phyloP scores from a whole-genome alignment of 1,140 invertebrate genomes.

The Drosophila teissieri region DNA sequence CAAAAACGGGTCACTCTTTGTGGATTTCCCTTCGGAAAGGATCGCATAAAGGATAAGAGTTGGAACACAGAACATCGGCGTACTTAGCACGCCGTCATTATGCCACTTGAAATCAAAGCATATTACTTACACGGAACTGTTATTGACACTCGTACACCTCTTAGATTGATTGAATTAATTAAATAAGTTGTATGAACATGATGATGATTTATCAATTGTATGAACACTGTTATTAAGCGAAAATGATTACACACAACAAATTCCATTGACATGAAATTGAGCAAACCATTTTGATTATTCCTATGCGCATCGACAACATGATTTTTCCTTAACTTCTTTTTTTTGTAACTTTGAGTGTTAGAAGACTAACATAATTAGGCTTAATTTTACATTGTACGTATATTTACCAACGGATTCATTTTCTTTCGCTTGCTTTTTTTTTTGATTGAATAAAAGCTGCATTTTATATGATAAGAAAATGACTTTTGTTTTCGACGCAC shows the following conservation, averaged over 20 bases:
- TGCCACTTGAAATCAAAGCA: constrained; percentile 28
- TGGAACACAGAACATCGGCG: constrained; percentile 15
- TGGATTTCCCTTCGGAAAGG: constrained; percentile 1
- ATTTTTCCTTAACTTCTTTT: constrained; percentile 28
- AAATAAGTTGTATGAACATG: constrained; percentile 4
- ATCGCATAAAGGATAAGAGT: neutral
- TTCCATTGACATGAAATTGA: constrained; percentile 26
- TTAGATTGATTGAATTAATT: neutral
- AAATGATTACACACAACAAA: constrained; percentile 19
- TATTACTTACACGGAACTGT: constrained; percentile 72
- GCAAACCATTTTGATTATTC: constrained; percentile 6
- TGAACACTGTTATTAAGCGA: constrained; percentile 23
- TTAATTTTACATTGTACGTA: constrained; percentile 24
- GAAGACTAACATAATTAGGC: constrained; percentile 40
- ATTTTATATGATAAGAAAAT: constrained; percentile 43
- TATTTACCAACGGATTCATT: constrained; percentile 20
- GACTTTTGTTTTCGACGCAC: constrained; percentile 16
- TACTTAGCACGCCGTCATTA: constrained; percentile 47
- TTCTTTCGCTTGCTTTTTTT: constrained; percentile 33
- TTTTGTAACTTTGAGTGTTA: constrained; percentile 23
- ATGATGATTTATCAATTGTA: constrained; percentile 19
- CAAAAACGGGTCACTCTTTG: constrained; percentile 11
- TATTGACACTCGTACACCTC: constrained; percentile 46
- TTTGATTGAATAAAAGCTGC: constrained; percentile 38
- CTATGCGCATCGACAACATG: constrained; percentile 26